Evolutionary conservation across 1,140 invertebrate species (phyloP).

Genomic region (Saccostrea glomerata): DNA sequence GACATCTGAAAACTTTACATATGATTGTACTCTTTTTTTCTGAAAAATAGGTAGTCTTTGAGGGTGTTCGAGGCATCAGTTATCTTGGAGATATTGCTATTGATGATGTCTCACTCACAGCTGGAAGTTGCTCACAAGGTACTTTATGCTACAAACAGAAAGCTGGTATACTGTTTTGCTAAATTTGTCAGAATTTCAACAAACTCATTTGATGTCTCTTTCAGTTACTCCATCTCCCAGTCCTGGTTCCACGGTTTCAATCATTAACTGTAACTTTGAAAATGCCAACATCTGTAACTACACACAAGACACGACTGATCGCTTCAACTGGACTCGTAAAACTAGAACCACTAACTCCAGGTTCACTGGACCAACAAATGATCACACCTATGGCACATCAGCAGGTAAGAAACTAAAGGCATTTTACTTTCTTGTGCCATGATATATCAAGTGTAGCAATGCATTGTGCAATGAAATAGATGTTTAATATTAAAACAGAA

Average conservation of each 20-base stretch:
- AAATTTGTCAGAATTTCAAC: not conserved
- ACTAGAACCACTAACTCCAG: constrained; percentile 57
- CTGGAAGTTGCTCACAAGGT: constrained; percentile 63
- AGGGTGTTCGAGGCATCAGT: constrained; percentile 67
- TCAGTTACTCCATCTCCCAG: constrained; percentile 35
- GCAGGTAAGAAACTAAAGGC: constrained; percentile 56
- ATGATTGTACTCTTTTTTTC: not conserved
- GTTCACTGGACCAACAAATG: constrained; percentile 68
- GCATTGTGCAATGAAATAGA: not conserved
- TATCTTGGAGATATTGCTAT: constrained; percentile 74
- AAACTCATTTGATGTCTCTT: not conserved
- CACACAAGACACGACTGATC: constrained; percentile 83
- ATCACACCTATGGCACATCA: constrained; percentile 72
- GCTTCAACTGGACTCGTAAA: constrained; percentile 72
- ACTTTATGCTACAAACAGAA: constrained; percentile 23
- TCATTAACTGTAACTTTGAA: constrained; percentile 80
- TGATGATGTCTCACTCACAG: constrained; percentile 70
- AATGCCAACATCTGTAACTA: constrained; percentile 85
- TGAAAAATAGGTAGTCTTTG: constrained; percentile 68
- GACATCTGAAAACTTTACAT: too few species aligned
- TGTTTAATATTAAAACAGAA: not conserved
- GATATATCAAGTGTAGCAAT: not conserved
- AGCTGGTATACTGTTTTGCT: not conserved
- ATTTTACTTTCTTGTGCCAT: not conserved
- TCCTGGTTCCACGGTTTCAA: constrained; percentile 1